Evolutionary conservation across 30 jellyfish, hydroid and myxozoan genomes (phyloP).

Genomic region (Pelagia noctiluca): DNA sequence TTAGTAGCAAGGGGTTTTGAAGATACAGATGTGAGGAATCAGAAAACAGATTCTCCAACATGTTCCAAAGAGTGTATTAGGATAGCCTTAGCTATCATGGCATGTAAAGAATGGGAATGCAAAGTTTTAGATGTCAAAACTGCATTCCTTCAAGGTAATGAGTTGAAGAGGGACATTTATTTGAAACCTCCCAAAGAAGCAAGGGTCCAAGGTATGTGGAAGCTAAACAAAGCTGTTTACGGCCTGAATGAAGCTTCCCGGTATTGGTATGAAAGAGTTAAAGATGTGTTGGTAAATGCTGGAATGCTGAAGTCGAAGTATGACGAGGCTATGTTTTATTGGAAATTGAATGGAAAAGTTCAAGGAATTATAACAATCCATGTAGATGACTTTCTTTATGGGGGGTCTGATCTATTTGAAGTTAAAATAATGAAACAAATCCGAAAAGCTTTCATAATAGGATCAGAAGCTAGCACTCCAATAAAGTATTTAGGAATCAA

Average conservation of each 20-base stretch:
- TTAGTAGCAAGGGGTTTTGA: conserved; percentile 54
- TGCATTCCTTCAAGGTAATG: conserved; percentile 60
- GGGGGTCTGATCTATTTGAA: conserved; percentile 6
- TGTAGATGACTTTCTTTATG: conserved; percentile 28
- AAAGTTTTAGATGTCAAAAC: conserved; percentile 38
- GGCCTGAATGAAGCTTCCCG: conserved; percentile 55
- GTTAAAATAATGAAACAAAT: conserved; percentile 4
- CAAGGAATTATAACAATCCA: conserved; percentile 14
- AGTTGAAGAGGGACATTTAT: conserved; percentile 25
- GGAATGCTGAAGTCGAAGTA: conserved; percentile 46
- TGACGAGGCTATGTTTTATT: conserved; percentile 38
- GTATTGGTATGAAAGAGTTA: conserved; percentile 39
- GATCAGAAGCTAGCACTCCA: conserved; percentile 6
- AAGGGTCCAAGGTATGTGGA: conserved; percentile 36
- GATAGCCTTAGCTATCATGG: conserved; percentile 36
- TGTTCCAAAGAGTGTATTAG: conserved; percentile 33
- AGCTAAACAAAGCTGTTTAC: conserved; percentile 43
- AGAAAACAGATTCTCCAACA: conserved; percentile 45
- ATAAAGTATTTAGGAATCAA: conserved; percentile 12
- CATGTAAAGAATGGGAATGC: conserved; percentile 36
- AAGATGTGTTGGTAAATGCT: conserved; percentile 28
- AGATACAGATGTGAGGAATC: conserved; percentile 32
- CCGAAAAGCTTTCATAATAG: conserved; percentile 15
- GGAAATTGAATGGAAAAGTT: conserved; percentile 23
- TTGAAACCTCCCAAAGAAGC: conserved; percentile 55